Evolutionary conservation across 2,797 vertebrate species (phyloP).

Genomic region (Prunella strophiata): DNA sequence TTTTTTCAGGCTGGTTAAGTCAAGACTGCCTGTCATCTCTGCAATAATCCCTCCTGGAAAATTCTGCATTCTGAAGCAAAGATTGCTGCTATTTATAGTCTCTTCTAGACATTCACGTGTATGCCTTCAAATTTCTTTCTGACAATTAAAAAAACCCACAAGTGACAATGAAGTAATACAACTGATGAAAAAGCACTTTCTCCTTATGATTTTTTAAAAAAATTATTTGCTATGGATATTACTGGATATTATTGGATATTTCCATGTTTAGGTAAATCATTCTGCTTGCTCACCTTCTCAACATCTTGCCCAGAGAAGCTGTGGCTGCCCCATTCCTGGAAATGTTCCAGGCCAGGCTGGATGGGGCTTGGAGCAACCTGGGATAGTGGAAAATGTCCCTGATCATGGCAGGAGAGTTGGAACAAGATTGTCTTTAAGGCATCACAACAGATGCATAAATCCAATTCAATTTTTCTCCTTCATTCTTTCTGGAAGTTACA

Average conservation of each 20-base stretch:
- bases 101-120: conserved; percentile 81
- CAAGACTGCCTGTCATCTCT: conserved; percentile 78
- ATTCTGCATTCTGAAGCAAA: conserved; percentile 71
- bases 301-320: accelerated
- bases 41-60: conserved; percentile 60
- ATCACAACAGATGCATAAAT: background rate
- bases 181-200: background rate
- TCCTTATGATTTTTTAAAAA: background rate
- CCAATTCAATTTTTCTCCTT: background rate
- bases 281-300: background rate
- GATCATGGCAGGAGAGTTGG: background rate
- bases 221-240: background rate
- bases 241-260: background rate
- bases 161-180: background rate
- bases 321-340: background rate
- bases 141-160: conserved; percentile 16
- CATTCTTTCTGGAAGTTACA: background rate
- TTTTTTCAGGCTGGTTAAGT: background rate
- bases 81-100: conserved; percentile 84
- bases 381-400: background rate
- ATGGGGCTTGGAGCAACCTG: background rate
- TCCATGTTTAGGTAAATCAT: background rate
- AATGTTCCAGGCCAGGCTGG: background rate
- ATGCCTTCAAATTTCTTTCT: conserved; percentile 79
- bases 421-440: background rate